A percentile compares a stretch with the other conserved stretches of the same genome.
phyloP scores from a whole-genome alignment of 1,140 invertebrate genomes.

The Conus ventricosus region DNA sequence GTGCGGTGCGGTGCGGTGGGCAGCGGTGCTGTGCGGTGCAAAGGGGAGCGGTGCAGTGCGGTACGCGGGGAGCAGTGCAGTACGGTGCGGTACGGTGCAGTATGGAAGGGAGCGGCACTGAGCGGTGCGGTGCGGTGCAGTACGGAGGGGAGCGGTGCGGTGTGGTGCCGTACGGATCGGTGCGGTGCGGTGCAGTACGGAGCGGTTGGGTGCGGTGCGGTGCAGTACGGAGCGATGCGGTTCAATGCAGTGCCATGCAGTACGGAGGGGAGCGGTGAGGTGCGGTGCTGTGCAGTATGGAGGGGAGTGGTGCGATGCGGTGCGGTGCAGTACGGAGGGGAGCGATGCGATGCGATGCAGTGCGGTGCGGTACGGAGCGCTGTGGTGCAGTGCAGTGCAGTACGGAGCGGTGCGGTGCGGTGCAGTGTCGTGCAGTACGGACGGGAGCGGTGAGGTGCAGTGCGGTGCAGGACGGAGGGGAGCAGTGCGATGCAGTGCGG shows the following conservation, averaged over 20 bases:
- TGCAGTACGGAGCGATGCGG: not conserved
- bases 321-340: not conserved
- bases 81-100: not conserved
- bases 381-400: not conserved
- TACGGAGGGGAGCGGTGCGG: slow-evolving; percentile 19
- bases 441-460: not conserved
- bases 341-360: not conserved
- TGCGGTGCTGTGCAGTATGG: not conserved
- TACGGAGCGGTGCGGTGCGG: not conserved
- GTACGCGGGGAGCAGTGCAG: not conserved
- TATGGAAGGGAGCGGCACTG: not conserved
- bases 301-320: not conserved
- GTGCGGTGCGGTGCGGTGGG: not conserved
- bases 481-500: not conserved
- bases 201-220: not conserved
- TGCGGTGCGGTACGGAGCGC: not conserved
- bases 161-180: not conserved
- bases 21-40: not conserved
- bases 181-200: not conserved
- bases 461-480: not conserved
- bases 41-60: not conserved
- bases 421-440: not conserved
- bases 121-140: slow-evolving; percentile 26
- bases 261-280: not conserved
- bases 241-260: not conserved